phyloP scores from a whole-genome alignment of 2,888 invertebrate genomes.

The Machimus rusticus region DNA sequence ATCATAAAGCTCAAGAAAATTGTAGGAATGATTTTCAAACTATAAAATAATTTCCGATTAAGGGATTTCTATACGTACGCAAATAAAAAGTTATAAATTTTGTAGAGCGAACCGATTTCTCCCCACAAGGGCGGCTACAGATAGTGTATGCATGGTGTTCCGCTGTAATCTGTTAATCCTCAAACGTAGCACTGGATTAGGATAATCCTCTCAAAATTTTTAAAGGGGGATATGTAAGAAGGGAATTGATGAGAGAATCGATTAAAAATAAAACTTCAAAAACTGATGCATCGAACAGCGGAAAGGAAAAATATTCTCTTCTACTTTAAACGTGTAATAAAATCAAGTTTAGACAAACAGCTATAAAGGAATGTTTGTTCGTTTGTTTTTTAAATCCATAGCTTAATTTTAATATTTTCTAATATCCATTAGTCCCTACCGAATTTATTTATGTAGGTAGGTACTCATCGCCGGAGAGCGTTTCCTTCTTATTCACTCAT shows the following conservation, averaged over 20 bases:
- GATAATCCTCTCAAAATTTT: neutral
- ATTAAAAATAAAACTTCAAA: neutral
- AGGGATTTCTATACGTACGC: too few relatives aligned
- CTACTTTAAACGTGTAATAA: neutral
- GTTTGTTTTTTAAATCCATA: too few relatives aligned
- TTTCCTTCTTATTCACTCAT: too few relatives aligned
- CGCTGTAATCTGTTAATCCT: neutral
- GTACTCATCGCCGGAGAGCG: too few relatives aligned
- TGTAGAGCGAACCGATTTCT: neutral
- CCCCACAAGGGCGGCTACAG: neutral
- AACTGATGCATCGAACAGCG: neutral
- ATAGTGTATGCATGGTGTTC: neutral
- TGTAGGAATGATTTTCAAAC: too few relatives aligned
- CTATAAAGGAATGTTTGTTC: neutral
- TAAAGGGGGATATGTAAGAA: neutral
- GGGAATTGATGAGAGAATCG: neutral
- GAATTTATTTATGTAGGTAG: too few relatives aligned
- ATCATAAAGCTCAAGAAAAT: too few relatives aligned
- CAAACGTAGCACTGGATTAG: neutral
- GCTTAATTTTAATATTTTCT: too few relatives aligned
- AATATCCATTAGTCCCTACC: too few relatives aligned
- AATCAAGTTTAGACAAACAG: neutral
- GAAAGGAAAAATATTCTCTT: neutral
- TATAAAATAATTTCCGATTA: too few relatives aligned
- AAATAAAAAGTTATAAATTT: neutral